Evolutionary conservation across 1,140 invertebrate species (phyloP).

Genomic region (Scaptodrosophila lebanonensis): DNA sequence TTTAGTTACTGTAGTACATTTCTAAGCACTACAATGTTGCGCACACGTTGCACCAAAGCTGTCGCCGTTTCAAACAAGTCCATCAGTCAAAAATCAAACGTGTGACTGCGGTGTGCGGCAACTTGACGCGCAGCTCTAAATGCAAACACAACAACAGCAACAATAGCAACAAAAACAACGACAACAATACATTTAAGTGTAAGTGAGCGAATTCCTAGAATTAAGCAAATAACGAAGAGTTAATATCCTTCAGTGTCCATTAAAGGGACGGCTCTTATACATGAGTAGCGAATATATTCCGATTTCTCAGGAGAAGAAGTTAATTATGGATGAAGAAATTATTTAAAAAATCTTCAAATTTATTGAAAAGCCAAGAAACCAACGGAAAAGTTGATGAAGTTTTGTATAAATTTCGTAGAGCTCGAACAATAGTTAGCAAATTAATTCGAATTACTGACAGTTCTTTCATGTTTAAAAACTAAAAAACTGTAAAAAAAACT

Average conservation of each 20-base stretch:
- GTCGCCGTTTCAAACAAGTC: slow-evolving; percentile 57
- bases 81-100: slow-evolving; percentile 65
- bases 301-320: too few species aligned
- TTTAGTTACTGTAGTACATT: slow-evolving; percentile 23
- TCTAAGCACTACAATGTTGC: not conserved
- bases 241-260: slow-evolving; percentile 29
- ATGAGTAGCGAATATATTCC: too few species aligned
- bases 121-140: not conserved
- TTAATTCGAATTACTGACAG: too few species aligned
- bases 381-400: too few species aligned
- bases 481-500: too few species aligned
- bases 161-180: not conserved
- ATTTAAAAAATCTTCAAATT: too few species aligned
- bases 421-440: too few species aligned
- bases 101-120: slow-evolving; percentile 21
- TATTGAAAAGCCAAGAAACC: too few species aligned
- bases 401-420: too few species aligned
- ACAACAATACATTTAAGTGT: slow-evolving; percentile 13
- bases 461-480: too few species aligned
- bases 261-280: too few species aligned
- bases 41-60: slow-evolving; percentile 18
- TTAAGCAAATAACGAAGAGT: slow-evolving; percentile 19
- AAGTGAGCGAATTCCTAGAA: slow-evolving; percentile 17
- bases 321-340: too few species aligned
- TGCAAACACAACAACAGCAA: not conserved